Base-by-base conservation (phyloP, 2,113 vertebrate species). In the Aspiorhynchus laticeps region DNA sequence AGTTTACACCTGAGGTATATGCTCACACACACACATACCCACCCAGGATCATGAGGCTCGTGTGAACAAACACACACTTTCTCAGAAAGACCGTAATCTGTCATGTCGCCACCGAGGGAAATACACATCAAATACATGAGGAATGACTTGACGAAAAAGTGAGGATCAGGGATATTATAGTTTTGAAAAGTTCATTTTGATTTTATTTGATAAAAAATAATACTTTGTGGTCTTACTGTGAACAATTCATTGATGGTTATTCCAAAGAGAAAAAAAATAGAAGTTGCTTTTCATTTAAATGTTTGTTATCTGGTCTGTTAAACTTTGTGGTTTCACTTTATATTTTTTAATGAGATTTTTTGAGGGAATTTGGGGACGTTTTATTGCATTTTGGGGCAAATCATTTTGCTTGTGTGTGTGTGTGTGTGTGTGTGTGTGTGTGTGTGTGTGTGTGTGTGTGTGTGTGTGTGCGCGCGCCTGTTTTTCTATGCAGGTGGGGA, bases 1-100 rank as follows among this genome's bases (percentile, higher is more conserved):
- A 81, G 80, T 65, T 81, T 65, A 24, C 63, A 65, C 26, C n/a
- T 65, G 80, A 83, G 80, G n/a, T 7, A 11, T 11, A 26, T 36
- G 48, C 33, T 5, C 33, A 19, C 28, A 69, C 65, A 67, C 65
- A 31, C 63, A 26, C 59, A 63, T 3, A 51, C 81, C 15, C 81
- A 83, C 81, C 38, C 81, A 74, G 28, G 15, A 79, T 21, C 51
- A 79, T 12, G 26, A 36, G 19, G 19, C 12, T 31, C 1, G 10
- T 36, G 19, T 79, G 31, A 79, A 24, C 31, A 59, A 36, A 79
- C 77, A 69, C 75, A 19, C 7, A 46, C 10, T 46, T 67, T 33
- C 43, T 46, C 43, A 46, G 9, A 71, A 71, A 59, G 19, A 38
- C 26, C 7, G 19, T 12, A 36, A 14, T 80, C 51, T 14, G 51